These are phyloP conservation scores for Sinocyclocheilus rhinocerous DNA, from an alignment of 2,113 vertebrate species.

Conservation along the genomic window DNA sequence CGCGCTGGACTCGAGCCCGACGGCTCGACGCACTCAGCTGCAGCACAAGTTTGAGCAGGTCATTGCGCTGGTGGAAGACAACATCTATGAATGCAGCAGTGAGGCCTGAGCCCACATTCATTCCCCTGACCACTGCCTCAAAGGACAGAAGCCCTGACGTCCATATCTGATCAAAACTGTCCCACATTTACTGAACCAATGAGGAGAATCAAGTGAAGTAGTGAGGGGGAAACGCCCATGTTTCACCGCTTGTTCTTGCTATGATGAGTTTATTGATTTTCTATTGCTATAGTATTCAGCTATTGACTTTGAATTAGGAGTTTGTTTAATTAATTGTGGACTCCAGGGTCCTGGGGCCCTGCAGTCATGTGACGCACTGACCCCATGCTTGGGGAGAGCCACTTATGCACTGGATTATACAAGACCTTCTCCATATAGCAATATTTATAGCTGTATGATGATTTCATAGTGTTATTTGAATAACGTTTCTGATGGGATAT, in stretches of 20 bases:
- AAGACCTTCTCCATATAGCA: constrained; percentile 77
- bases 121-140: not conserved
- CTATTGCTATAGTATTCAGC: not conserved
- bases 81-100: constrained; percentile 97
- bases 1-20: constrained; percentile 89
- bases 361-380: constrained; percentile 67
- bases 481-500: constrained; percentile 58
- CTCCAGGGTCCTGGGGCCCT: not conserved
- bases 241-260: not conserved
- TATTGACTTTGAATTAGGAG: not conserved
- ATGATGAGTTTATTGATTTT: not conserved
- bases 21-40: constrained; percentile 89
- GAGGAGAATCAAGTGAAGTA: not conserved
- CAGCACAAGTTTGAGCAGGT: constrained; percentile 99
- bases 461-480: constrained; percentile 70
- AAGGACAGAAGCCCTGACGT: too few species aligned
- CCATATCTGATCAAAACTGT: too few species aligned
- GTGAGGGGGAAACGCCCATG: not conserved
- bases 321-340: not conserved
- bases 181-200: not conserved
- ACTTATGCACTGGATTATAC: constrained; percentile 83
- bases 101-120: constrained; percentile 80
- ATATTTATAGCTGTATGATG: constrained; percentile 79
- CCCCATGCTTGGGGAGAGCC: constrained; percentile 72
- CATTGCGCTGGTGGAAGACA: constrained; percentile 95